These are phyloP conservation scores for Sebastiscus tertius DNA, from an alignment of 2,797 vertebrate species.

Conservation along the genomic window DNA sequence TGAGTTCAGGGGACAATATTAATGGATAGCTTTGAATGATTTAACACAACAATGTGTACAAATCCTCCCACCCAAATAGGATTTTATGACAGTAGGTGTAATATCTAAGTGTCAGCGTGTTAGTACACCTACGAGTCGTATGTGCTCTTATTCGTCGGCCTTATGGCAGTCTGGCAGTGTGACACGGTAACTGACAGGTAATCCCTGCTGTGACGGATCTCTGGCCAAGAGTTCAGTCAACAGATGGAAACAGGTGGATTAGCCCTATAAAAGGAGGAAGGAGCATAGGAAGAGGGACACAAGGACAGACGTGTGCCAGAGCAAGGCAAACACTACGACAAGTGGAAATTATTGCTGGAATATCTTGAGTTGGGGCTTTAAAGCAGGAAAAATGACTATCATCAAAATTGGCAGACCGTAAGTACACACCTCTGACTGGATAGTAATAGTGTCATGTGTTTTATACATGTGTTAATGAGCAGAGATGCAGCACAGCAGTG, in stretches of 20 bases:
- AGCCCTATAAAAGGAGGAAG: slow-evolving; percentile 78
- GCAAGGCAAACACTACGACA: background rate
- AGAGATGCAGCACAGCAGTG: background rate
- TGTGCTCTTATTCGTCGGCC: slow-evolving; percentile 47
- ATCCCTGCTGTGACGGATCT: slow-evolving; percentile 71
- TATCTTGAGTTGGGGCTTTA: slow-evolving; percentile 23
- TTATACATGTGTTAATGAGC: background rate
- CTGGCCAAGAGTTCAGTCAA: slow-evolving; percentile 71
- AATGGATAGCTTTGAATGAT: background rate
- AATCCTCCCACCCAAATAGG: background rate
- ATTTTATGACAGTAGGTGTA: background rate
- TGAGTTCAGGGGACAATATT: background rate
- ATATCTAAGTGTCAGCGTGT: background rate
- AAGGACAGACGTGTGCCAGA: background rate
- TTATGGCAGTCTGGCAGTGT: slow-evolving; percentile 59
- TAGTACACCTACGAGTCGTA: background rate
- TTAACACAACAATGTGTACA: background rate
- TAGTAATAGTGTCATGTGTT: background rate
- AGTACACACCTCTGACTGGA: slow-evolving; percentile 63
- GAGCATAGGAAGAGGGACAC: slow-evolving; percentile 4
- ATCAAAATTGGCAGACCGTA: slow-evolving; percentile 78
- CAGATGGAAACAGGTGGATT: slow-evolving; percentile 85
- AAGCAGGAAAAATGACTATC: slow-evolving; percentile 76
- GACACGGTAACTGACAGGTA: slow-evolving; percentile 69
- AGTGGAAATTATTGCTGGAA: slow-evolving; percentile 9